Evolutionary conservation across 2,888 invertebrate species (phyloP), one percentile per base, ranked within the genome.

Genomic region (Hirtodrosophila cameraria): DNA sequence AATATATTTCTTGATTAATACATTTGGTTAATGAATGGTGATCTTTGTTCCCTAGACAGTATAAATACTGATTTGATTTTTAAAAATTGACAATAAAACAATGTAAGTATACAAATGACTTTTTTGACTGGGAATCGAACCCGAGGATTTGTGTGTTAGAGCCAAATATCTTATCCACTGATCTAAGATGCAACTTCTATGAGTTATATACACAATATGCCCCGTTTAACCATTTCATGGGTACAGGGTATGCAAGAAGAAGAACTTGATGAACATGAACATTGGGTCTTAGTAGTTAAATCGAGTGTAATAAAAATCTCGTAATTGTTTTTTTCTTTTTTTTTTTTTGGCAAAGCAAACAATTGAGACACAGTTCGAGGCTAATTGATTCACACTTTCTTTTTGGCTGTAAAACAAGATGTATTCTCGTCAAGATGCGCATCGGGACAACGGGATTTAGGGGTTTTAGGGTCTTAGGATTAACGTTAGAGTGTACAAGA

Each of bases 341-440:
- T 30, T 46, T 8, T 67, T 74, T 82, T 84, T 75, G 75, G 78
- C 78, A 81, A 80, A 62, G 45, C 41, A 41, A 54, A 77, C 84
- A 84, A 83, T 80, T 80, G 81, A 55, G 69, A 28, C 55, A 45
- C 28, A 38, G 64, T 23, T 66, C 43, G 73, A 39, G 68, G 61
- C 87, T 87, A 87, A 88, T 87, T 87, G 86, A 84, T 88, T 88
- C 88, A 87, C 88, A 87, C 87, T 87, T 85, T 88, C 77, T 85
- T 85, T 75, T 64, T 65, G 75, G 73, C 77, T 73, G 74, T 87
- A 76, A 84, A 84, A 84, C 67, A 84, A 78, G 81, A 83, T 86
- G 71, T 78, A 53, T 66, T 55, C 52, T 16, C 15, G 23, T 53
- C 49, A 12, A 46, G 61, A 57, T 64, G 55, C 25, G 27, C 30